Evolutionary conservation across 2,888 invertebrate species (phyloP).

Genomic region (Autographa pulchrina): DNA sequence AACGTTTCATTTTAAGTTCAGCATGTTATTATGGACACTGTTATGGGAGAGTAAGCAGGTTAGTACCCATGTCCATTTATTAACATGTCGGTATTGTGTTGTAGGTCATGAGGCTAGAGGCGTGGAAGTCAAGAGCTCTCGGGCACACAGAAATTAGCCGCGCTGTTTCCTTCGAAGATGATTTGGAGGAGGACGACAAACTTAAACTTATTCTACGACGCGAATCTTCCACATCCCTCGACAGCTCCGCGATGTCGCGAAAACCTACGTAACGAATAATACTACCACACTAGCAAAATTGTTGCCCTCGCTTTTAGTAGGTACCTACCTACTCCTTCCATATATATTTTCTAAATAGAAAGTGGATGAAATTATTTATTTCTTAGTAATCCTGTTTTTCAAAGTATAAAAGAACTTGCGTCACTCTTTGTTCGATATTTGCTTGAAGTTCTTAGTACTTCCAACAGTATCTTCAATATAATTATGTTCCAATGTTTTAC

Average conservation of each 20-base stretch:
- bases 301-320: conserved; percentile 30
- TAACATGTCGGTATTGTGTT: conserved; percentile 11
- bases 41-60: too few relatives aligned
- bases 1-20: conserved; percentile 14
- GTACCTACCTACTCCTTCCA: conserved; percentile 29
- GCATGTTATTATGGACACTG: conserved; percentile 25
- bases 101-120: conserved; percentile 93
- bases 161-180: conserved; percentile 81
- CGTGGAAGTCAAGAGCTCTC: conserved; percentile 90
- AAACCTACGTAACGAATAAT: conserved; percentile 71
- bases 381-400: conserved; percentile 12
- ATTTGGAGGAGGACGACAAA: conserved; percentile 82
- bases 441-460: conserved; percentile 45
- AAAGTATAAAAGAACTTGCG: conserved; percentile 12
- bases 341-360: conserved; percentile 18
- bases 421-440: conserved; percentile 16
- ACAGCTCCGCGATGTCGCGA: conserved; percentile 68
- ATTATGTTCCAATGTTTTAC: conserved; percentile 38
- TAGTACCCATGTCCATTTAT: background rate
- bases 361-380: conserved; percentile 16
- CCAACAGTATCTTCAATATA: conserved; percentile 33
- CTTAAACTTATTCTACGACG: conserved; percentile 78
- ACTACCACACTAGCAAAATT: conserved; percentile 20
- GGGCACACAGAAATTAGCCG: conserved; percentile 80
- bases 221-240: conserved; percentile 80